phyloP scores from a whole-genome alignment of 2,888 invertebrate species.

The Drosophila mimica region DNA sequence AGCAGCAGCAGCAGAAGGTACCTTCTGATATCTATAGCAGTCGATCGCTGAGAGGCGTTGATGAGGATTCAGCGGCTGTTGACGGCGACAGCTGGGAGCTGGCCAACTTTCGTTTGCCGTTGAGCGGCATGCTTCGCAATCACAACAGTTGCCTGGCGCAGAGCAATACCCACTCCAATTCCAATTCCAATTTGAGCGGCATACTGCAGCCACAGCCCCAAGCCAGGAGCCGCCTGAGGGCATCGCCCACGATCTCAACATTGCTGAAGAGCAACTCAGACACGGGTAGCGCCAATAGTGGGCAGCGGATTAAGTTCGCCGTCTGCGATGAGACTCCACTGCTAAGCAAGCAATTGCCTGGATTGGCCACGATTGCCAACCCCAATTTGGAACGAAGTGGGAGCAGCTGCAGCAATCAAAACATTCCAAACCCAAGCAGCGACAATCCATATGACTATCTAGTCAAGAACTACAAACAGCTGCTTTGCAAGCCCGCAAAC shows the following conservation, averaged over 20 bases:
- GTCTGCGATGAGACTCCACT: constrained; percentile 61
- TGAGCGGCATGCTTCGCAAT: constrained; percentile 78
- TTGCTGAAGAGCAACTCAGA: constrained; percentile 64
- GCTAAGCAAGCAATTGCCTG: constrained; percentile 31
- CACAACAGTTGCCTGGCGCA: constrained; percentile 62
- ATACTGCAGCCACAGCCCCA: constrained; percentile 67
- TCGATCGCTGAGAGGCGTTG: constrained; percentile 69
- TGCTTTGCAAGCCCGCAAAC: constrained; percentile 67
- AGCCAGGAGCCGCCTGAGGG: constrained; percentile 61
- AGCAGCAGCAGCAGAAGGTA: constrained; percentile 23
- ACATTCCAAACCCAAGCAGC: constrained; percentile 54
- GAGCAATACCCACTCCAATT: constrained; percentile 67
- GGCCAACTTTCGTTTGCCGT: constrained; percentile 78
- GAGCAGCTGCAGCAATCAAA: constrained; percentile 62
- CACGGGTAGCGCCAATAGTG: constrained; percentile 63
- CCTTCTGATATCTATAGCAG: constrained; percentile 72
- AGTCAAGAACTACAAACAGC: constrained; percentile 81
- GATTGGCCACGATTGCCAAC: constrained; percentile 15
- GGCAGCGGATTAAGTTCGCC: constrained; percentile 73
- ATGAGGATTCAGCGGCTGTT: constrained; percentile 12
- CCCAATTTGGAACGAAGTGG: constrained; percentile 49
- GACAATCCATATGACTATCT: constrained; percentile 69
- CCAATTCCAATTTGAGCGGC: constrained; percentile 79
- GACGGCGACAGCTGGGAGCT: constrained; percentile 72
- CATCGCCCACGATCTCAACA: constrained; percentile 79